Evolutionary conservation across 2,888 invertebrate species (phyloP).

Genomic region (Rhagonycha lutea): DNA sequence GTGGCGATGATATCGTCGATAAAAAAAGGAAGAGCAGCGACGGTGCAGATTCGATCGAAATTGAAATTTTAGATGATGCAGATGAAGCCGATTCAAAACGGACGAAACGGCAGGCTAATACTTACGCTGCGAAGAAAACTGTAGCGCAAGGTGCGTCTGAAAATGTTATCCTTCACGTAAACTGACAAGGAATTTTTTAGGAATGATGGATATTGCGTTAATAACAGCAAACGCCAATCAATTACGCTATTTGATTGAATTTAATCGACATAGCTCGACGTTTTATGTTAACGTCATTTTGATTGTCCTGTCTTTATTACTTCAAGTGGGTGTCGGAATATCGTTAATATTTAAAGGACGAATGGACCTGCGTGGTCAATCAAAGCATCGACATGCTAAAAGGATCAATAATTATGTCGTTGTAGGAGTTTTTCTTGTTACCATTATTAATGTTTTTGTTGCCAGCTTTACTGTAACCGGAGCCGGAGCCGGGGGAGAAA

Average conservation of each 20-base stretch:
- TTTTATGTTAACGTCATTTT: conserved; percentile 62
- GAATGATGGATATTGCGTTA: conserved; percentile 73
- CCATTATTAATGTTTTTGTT: conserved; percentile 70
- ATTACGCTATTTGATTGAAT: conserved; percentile 66
- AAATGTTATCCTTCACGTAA: background rate
- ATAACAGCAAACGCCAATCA: conserved; percentile 75
- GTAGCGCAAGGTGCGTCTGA: conserved; percentile 57
- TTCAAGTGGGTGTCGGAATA: conserved; percentile 68
- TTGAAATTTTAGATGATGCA: conserved; percentile 16
- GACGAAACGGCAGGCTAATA: conserved; percentile 41
- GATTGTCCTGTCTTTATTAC: conserved; percentile 62
- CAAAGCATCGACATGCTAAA: conserved; percentile 57
- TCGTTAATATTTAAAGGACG: conserved; percentile 65
- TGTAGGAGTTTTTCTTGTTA: conserved; percentile 67
- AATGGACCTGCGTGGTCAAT: conserved; percentile 58
- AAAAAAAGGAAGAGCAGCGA: conserved; percentile 21
- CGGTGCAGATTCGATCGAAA: conserved; percentile 2
- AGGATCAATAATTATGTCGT: conserved; percentile 66
- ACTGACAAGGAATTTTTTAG: conserved; percentile 43
- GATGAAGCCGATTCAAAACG: conserved; percentile 12
- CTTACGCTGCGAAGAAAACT: conserved; percentile 63
- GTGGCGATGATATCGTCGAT: conserved; percentile 11
- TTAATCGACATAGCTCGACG: conserved; percentile 61
- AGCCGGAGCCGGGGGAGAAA: background rate
- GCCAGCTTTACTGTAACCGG: conserved; percentile 63